Conservation (phyloP, 2,797 vertebrate genomes). For the Hemibagrus guttatus region DNA sequence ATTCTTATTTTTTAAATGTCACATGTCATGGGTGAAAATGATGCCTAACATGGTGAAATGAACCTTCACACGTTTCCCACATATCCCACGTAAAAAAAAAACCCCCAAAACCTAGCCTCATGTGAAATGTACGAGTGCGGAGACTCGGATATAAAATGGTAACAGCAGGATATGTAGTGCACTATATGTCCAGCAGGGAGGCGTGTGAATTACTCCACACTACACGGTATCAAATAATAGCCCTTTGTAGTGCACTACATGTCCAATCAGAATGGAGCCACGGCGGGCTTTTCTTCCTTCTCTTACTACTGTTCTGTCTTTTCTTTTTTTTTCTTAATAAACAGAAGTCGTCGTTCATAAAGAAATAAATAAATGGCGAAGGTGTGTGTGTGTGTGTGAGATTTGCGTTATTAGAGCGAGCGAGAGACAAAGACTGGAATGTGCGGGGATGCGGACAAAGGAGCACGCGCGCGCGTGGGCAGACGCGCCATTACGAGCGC, state of each 20-base stretch:
- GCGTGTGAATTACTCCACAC: neutral
- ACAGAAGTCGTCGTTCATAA: neutral
- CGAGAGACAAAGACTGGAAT: conserved; percentile 67
- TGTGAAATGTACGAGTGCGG: neutral
- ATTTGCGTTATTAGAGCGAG: conserved; percentile 6
- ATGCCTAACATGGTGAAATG: neutral
- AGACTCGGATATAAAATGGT: neutral
- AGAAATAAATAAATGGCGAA: neutral
- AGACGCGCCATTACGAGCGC: conserved; percentile 63
- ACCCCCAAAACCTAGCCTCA: too few species aligned
- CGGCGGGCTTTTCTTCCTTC: neutral
- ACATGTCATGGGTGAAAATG: neutral
- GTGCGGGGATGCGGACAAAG: neutral
- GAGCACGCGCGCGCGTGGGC: neutral
- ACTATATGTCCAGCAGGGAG: conserved; percentile 7
- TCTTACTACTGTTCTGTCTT: neutral
- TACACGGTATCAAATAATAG: neutral
- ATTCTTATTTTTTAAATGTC: neutral
- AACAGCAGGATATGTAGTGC: neutral
- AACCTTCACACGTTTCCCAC: neutral
- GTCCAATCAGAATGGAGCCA: neutral
- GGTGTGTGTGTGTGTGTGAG: neutral
- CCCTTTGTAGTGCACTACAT: neutral
- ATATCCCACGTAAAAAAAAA: neutral
- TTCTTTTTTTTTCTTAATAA: too few species aligned